Evolutionary conservation across 2,888 invertebrate species (phyloP), one percentile per base, ranked within the genome.

Genomic region (Anorthoa munda): DNA sequence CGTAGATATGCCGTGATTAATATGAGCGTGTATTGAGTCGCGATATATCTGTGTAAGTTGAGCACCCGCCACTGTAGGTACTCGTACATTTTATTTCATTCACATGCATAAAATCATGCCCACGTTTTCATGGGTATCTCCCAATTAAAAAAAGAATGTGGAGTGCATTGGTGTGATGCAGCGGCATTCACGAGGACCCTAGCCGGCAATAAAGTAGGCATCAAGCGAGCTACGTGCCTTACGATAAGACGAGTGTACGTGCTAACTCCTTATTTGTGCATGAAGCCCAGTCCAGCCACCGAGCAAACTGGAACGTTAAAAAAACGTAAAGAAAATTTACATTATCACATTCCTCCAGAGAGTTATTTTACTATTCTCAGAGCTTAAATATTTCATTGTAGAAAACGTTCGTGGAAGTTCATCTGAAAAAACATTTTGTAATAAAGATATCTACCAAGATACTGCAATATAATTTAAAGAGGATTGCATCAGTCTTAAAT

Each of bases 171-270:
- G 86, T 84, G 88, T 87, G 91, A 90, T 91, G 91, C 90, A 90
- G 77, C 77, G 84, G 82, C 83, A 86, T 88, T 84, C 87, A 81
- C 86, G 77, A 88, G 88, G 88, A 88, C 90, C 87, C 90, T 79
- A 84, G 90, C 86, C 81, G 88, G 90, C 91, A 94, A 94, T 95
- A 95, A 95, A 94, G 91, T 90, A 92, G 93, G 93, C 94, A 94
- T 93, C 94, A 92, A 90, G 91, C 86, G 85, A 83, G 84, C 81
- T 92, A 93, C 94, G 95, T 94, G 94, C 91, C 88, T 88, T 88
- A 88, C 84, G 91, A 92, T 88, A 89, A 92, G 92, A 90, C 90
- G 90, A 87, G 85, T 86, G 87, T 91, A 93, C 93, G 93, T 93
- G 93, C 89, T 87, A 88, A 90, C 89, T 90, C 89, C 87, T 88